phyloP scores from a whole-genome alignment of 2,888 invertebrate species.

The Helicoverpa assulta region DNA sequence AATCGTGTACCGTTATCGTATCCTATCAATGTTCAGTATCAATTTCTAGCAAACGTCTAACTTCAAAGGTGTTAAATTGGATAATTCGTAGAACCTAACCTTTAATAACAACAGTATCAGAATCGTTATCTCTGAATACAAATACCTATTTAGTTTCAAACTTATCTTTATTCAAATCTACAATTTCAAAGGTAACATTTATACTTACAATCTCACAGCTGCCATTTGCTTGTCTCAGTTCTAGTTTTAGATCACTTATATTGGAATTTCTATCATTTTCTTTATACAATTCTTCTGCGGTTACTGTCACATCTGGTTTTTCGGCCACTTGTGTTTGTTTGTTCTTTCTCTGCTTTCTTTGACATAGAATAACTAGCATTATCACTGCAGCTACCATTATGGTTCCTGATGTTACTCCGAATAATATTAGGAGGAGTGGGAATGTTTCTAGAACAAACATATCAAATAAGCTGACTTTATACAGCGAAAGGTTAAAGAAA shows the following conservation, averaged over 20 bases:
- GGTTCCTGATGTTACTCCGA: conserved; percentile 96
- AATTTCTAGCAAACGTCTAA: conserved; percentile 3
- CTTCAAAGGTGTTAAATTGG: background rate
- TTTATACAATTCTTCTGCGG: conserved; percentile 89
- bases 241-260: conserved; percentile 97
- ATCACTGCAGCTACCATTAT: conserved; percentile 95
- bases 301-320: conserved; percentile 91
- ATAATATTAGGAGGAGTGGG: conserved; percentile 95
- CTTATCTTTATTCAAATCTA: background rate
- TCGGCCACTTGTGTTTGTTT: conserved; percentile 85
- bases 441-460: conserved; percentile 91
- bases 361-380: conserved; percentile 95
- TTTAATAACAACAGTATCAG: background rate
- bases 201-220: conserved; percentile 93
- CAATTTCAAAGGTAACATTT: background rate
- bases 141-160: background rate
- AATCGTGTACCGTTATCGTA: too few relatives aligned
- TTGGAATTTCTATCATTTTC: conserved; percentile 97
- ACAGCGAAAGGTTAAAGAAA: background rate
- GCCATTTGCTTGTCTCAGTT: conserved; percentile 95
- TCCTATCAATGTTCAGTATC: background rate
- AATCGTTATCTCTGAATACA: background rate
- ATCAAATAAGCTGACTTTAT: background rate
- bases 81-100: background rate
- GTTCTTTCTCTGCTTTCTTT: conserved; percentile 91